phyloP scores from a whole-genome alignment of 2,888 invertebrate species.

The Biston betularia region DNA sequence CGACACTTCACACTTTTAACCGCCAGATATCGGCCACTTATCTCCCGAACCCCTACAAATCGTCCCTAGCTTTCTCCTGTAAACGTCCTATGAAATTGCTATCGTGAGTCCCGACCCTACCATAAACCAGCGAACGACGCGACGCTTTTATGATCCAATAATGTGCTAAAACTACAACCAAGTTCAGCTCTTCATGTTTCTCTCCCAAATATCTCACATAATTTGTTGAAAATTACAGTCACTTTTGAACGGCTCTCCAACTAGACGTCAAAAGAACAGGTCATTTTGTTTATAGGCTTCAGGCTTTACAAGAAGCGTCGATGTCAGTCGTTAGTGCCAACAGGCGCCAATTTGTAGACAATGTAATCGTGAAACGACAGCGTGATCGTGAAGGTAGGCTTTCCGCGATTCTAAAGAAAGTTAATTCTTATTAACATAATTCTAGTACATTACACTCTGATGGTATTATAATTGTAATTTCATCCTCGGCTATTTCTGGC shows the following conservation, averaged over 20 bases:
- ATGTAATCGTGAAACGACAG: slow-evolving; percentile 52
- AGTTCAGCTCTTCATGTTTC: slow-evolving; percentile 27
- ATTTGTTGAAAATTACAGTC: slow-evolving; percentile 38
- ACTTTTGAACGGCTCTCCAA: slow-evolving; percentile 51
- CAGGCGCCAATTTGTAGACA: slow-evolving; percentile 58
- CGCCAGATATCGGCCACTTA: slow-evolving; percentile 60
- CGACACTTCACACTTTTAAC: slow-evolving; percentile 64
- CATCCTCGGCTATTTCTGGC: slow-evolving; percentile 38
- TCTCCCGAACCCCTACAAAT: slow-evolving; percentile 72
- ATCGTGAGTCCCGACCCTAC: slow-evolving; percentile 78
- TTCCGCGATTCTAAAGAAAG: slow-evolving; percentile 52
- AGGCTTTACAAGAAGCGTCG: slow-evolving; percentile 54
- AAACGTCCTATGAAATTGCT: slow-evolving; percentile 81
- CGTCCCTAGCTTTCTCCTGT: slow-evolving; percentile 68
- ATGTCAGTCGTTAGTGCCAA: slow-evolving; percentile 54
- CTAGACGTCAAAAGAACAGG: slow-evolving; percentile 46
- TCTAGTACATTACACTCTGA: slow-evolving; percentile 51
- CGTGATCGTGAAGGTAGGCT: slow-evolving; percentile 49
- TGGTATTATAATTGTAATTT: slow-evolving; percentile 57
- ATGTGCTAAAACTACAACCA: slow-evolving; percentile 60
- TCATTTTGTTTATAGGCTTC: slow-evolving; percentile 53
- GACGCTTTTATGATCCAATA: slow-evolving; percentile 78
- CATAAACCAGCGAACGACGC: slow-evolving; percentile 72
- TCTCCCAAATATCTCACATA: slow-evolving; percentile 40
- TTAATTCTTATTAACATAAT: slow-evolving; percentile 54